Evolutionary conservation across 2,113 vertebrate genomes (phyloP).

Genomic region (Mobula hypostoma): DNA sequence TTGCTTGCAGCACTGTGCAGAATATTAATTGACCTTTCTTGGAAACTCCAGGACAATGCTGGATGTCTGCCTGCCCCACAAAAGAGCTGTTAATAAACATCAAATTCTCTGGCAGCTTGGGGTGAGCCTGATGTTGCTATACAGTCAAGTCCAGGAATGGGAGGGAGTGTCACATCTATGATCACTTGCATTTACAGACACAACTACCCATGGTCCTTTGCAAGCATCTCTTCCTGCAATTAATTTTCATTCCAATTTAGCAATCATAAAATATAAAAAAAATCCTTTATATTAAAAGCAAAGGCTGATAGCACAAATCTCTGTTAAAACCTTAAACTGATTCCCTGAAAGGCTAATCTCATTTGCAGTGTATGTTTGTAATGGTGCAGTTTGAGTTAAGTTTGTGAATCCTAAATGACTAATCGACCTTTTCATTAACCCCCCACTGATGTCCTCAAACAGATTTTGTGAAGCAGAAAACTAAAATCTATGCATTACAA

Average conservation of each 20-base stretch:
- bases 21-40: neutral
- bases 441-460: constrained; percentile 31
- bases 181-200: too few species aligned
- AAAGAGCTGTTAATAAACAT: neutral
- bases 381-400: constrained; percentile 34
- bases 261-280: neutral
- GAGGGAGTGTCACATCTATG: neutral
- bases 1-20: neutral
- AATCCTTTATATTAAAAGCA: constrained; percentile 22
- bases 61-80: neutral
- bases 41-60: neutral
- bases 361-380: constrained; percentile 30
- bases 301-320: constrained; percentile 23
- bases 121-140: neutral
- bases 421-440: constrained; percentile 36
- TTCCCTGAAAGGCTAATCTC: constrained; percentile 19
- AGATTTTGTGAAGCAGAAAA: constrained; percentile 36
- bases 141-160: neutral
- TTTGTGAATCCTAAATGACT: constrained; percentile 35
- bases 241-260: constrained; percentile 32
- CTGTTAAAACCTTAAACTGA: constrained; percentile 25
- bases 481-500: constrained; percentile 36
- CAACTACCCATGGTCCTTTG: neutral
- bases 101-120: neutral
- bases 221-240: too few species aligned